These are phyloP conservation scores for Promerops cafer DNA, from an alignment of 2,113 vertebrate genomes.

Conservation along the genomic window DNA sequence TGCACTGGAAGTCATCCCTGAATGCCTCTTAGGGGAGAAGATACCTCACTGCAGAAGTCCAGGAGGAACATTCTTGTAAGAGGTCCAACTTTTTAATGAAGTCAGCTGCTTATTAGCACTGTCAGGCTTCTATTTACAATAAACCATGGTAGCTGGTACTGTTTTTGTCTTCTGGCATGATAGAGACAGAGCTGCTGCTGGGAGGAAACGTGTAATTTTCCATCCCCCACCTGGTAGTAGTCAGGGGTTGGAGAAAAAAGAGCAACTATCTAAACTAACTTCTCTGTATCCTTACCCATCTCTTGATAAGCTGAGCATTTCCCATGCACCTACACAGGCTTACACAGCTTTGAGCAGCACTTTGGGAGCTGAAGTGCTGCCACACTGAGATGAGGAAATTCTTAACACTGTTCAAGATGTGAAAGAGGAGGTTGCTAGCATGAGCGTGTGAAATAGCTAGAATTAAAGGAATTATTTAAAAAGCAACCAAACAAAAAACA, in stretches of 20 bases:
- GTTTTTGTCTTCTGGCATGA: background rate
- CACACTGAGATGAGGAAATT: background rate
- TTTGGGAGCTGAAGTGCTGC: background rate
- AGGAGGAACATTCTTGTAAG: background rate
- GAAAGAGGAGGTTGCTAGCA: background rate
- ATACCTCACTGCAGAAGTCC: background rate
- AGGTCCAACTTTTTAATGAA: background rate
- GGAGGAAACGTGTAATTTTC: background rate
- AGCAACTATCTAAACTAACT: background rate
- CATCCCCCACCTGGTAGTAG: background rate
- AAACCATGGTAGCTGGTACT: background rate
- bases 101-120: background rate
- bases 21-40: background rate
- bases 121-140: background rate
- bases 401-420: background rate
- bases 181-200: background rate
- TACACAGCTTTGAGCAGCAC: background rate
- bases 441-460: background rate
- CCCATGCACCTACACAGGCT: background rate
- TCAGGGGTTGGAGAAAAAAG: background rate
- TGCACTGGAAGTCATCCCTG: background rate
- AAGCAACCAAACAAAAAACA: background rate
- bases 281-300: background rate
- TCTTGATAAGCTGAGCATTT: background rate
- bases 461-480: background rate